Evolutionary conservation across 1,140 invertebrate genomes (phyloP).

Genomic region (Ruditapes philippinarum): DNA sequence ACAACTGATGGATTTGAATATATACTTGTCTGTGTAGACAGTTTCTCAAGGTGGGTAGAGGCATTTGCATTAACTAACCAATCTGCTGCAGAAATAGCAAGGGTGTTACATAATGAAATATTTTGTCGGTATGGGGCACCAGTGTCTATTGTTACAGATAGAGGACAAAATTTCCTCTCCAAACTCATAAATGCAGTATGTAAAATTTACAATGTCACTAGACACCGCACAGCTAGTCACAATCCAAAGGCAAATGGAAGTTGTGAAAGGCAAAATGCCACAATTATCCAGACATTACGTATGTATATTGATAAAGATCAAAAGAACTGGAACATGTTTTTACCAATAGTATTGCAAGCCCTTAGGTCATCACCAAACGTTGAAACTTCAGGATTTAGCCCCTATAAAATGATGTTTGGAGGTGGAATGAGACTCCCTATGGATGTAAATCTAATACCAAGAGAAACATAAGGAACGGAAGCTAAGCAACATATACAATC

Average conservation of each 20-base stretch:
- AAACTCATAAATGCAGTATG: constrained; percentile 69
- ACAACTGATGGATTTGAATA: constrained; percentile 42
- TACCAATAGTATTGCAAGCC: constrained; percentile 30
- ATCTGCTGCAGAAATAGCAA: constrained; percentile 41
- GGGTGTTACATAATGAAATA: constrained; percentile 46
- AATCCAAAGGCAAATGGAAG: constrained; percentile 70
- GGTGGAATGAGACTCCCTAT: background rate
- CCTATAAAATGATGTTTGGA: constrained; percentile 17
- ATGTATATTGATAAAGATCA: constrained; percentile 47
- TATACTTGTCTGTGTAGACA: background rate
- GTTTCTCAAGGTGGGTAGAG: constrained; percentile 61
- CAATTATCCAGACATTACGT: constrained; percentile 20
- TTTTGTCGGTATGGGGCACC: constrained; percentile 61
- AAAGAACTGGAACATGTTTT: background rate
- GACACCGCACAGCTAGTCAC: constrained; percentile 64
- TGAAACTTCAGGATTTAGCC: constrained; percentile 12
- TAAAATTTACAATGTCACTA: constrained; percentile 66
- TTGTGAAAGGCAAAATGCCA: constrained; percentile 50
- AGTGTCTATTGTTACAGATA: constrained; percentile 34
- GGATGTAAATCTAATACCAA: background rate
- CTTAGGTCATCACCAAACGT: background rate
- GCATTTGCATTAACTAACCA: constrained; percentile 59
- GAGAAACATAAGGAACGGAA: background rate
- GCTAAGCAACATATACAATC: background rate
- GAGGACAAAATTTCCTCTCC: constrained; percentile 65